Evolutionary conservation across 2,113 vertebrate genomes (phyloP), one percentile per base, ranked within the genome.

Genomic region (Malurus cyaneus): DNA sequence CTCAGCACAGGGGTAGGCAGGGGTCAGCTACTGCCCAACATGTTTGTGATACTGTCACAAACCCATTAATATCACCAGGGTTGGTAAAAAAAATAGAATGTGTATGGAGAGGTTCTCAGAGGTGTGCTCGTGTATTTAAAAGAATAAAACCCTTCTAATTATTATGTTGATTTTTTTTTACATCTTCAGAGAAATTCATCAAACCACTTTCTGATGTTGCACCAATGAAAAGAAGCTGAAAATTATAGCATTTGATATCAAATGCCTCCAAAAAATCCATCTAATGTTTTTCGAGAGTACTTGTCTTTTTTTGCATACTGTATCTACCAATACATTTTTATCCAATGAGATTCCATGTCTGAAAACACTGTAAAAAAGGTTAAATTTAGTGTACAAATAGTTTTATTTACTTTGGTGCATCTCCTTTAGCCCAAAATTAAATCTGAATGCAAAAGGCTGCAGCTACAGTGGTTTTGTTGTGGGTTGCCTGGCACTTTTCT

Each of bases 391-490:
- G 47, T 46, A 41, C 8, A 62, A 36, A 57, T 44, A 36, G 11
- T 67, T 86, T 23, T 67, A 25, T 74, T 95, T 71, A 19, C 8
- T 87, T 78, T 1, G 2, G 6, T 85, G 12, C 17, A 32, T 67
- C 18, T 47, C 5, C 16, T 71, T 81, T 59, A 81, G 44, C 16
- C 23, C 31, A 52, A 18, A 84, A 62, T 67, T 60, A 71, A 72
- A 49, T 72, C 34, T 47, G 62, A 66, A 50, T 59, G 39, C 9
- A 77, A 44, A 59, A 73, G 13, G 18, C 54, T 80, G 61, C 57
- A 41, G 36, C 0, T 0, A 9, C 78, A 78, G 20, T 15, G 11
- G 31, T 21, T 8, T 73, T 0, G 0, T 50, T 90, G 24, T 67
- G 28, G 39, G 15, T 28, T 28, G 10, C 42, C 49, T 8, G 34